Evolutionary conservation across 2,113 vertebrate species (phyloP).

Genomic region (Campylomormyrus tamandua): DNA sequence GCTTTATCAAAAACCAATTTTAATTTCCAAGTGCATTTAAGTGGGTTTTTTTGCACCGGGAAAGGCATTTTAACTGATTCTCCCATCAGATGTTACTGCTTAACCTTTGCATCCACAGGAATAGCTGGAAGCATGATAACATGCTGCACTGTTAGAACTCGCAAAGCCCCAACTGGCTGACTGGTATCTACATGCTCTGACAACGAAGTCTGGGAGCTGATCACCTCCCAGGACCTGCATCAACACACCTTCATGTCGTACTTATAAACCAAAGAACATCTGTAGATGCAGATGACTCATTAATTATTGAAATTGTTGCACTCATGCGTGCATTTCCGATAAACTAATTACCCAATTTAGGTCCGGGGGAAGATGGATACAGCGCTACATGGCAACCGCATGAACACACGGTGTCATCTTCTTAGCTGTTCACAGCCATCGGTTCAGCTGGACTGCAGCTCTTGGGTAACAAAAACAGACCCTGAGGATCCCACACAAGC

Average conservation of each 20-base stretch:
- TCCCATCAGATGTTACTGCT: background rate
- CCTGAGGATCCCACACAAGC: background rate
- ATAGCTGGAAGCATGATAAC: background rate
- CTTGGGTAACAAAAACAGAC: background rate
- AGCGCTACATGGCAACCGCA: background rate
- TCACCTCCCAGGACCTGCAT: background rate
- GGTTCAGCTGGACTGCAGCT: background rate
- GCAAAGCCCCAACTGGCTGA: background rate
- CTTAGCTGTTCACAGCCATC: background rate
- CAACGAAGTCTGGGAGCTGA: background rate
- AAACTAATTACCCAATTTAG: background rate
- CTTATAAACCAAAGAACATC: background rate
- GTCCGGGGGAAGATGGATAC: background rate
- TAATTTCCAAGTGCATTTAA: slow-evolving; percentile 1
- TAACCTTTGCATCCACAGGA: background rate
- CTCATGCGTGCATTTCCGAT: background rate
- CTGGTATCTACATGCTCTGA: background rate
- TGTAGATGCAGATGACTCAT: background rate
- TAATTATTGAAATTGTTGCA: background rate
- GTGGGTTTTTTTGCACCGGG: background rate
- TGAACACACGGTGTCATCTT: background rate
- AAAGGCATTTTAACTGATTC: background rate
- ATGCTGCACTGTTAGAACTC: background rate
- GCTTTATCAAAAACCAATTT: slow-evolving; percentile 3
- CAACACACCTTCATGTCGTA: background rate